phyloP scores from a whole-genome alignment of 2,888 invertebrate genomes.

The Lagria hirta region DNA sequence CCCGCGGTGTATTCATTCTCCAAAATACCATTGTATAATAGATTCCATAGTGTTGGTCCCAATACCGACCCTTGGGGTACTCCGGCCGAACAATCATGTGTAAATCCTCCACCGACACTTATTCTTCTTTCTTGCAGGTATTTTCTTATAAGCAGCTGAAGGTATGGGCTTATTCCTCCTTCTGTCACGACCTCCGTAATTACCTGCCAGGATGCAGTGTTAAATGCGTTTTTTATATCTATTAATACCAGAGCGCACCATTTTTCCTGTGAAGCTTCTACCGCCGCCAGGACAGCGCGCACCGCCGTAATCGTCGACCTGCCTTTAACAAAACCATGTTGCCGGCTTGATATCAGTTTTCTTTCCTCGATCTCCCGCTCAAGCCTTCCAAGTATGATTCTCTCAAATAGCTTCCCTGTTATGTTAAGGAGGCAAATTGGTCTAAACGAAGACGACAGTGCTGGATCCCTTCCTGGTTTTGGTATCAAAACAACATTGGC shows the following conservation, averaged over 20 bases:
- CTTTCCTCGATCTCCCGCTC: background rate
- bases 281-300: too few relatives aligned
- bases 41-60: too few relatives aligned
- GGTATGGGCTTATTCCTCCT: background rate
- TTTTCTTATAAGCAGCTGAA: background rate
- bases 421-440: too few relatives aligned
- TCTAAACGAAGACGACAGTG: background rate
- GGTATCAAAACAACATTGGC: too few relatives aligned
- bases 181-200: background rate
- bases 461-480: background rate
- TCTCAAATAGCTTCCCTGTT: background rate
- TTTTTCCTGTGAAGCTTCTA: background rate
- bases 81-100: background rate
- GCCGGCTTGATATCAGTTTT: too few relatives aligned
- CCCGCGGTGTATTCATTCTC: too few relatives aligned
- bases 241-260: background rate
- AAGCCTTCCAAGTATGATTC: background rate
- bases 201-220: too few relatives aligned
- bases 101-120: background rate
- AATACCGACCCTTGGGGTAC: too few relatives aligned
- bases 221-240: background rate
- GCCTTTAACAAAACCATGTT: too few relatives aligned
- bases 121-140: background rate
- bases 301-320: too few relatives aligned
- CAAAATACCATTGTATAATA: too few relatives aligned